These are phyloP conservation scores for Myripristis jacobus DNA, from an alignment of 2,797 vertebrate species.

Conservation along the genomic window DNA sequence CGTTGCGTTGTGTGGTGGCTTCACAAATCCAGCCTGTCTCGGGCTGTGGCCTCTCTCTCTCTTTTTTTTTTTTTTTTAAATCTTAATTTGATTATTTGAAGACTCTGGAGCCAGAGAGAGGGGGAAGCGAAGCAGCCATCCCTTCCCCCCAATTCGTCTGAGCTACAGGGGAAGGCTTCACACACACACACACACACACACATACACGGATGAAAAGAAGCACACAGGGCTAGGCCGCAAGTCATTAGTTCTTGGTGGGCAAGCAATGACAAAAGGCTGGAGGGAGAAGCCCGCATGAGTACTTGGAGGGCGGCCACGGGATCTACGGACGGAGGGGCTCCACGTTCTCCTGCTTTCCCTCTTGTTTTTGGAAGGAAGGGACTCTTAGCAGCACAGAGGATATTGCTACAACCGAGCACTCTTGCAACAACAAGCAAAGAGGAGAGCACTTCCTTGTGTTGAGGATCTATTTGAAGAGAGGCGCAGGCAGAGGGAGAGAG, in stretches of 20 bases:
- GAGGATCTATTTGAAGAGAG: conserved; percentile 60
- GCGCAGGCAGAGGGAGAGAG: conserved; percentile 57
- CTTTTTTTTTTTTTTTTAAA: conserved; percentile 38
- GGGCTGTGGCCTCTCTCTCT: conserved; percentile 37
- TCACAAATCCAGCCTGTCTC: conserved; percentile 48
- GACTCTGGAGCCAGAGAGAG: conserved; percentile 55
- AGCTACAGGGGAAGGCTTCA: conserved; percentile 60
- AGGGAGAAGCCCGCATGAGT: conserved; percentile 57
- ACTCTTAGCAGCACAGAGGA: conserved; percentile 28
- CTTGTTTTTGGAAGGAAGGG: conserved; percentile 29
- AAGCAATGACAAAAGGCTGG: conserved; percentile 78
- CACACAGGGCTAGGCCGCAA: conserved; percentile 76
- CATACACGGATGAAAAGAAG: conserved; percentile 45
- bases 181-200: conserved; percentile 42
- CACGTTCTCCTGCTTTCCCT: conserved; percentile 16
- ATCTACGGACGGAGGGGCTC: conserved; percentile 43
- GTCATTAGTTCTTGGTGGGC: conserved; percentile 78
- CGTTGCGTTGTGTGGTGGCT: conserved; percentile 29
- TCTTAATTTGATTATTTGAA: conserved; percentile 75
- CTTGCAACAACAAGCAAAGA: conserved; percentile 39
- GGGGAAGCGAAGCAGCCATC: conserved; percentile 52
- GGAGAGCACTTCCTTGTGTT: conserved; percentile 72
- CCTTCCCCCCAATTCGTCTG: conserved; percentile 57
- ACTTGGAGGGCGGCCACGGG: conserved; percentile 54
- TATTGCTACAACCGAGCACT: conserved; percentile 45